Evolutionary conservation across 2,113 vertebrate species (phyloP).

Genomic region (Toxotes jaculatrix): DNA sequence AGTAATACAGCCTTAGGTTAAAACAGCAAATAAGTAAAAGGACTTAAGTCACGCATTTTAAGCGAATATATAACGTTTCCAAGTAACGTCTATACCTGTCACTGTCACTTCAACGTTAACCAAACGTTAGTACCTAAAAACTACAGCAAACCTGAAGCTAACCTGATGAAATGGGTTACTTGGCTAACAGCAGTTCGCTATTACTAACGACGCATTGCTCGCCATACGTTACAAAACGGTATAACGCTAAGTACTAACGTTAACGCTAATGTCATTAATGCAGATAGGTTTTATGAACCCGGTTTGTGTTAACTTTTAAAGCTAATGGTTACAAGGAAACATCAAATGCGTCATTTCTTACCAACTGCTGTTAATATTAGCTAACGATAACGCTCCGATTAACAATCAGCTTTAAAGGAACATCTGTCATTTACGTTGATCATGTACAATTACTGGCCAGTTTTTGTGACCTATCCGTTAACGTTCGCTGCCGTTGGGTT

Average conservation of each 20-base stretch:
- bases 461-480: slow-evolving; percentile 10
- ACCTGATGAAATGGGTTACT: background rate
- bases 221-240: background rate
- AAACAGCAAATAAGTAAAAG: background rate
- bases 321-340: background rate
- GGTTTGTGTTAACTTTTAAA: background rate
- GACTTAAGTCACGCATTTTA: background rate
- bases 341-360: slow-evolving; percentile 20
- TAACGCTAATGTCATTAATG: background rate
- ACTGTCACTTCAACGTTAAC: background rate
- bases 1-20: background rate
- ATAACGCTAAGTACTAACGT: background rate
- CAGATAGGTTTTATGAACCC: background rate
- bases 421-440: background rate
- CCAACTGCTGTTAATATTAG: slow-evolving; percentile 8
- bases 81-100: background rate
- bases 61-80: background rate
- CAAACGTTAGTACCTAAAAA: background rate
- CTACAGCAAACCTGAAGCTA: background rate
- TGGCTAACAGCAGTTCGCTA: background rate
- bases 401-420: background rate
- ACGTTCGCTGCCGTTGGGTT: slow-evolving; percentile 21
- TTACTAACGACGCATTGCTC: background rate
- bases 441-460: background rate
- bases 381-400: background rate